phyloP scores from a whole-genome alignment of 2,888 invertebrate genomes.

The Eupithecia exiguata region DNA sequence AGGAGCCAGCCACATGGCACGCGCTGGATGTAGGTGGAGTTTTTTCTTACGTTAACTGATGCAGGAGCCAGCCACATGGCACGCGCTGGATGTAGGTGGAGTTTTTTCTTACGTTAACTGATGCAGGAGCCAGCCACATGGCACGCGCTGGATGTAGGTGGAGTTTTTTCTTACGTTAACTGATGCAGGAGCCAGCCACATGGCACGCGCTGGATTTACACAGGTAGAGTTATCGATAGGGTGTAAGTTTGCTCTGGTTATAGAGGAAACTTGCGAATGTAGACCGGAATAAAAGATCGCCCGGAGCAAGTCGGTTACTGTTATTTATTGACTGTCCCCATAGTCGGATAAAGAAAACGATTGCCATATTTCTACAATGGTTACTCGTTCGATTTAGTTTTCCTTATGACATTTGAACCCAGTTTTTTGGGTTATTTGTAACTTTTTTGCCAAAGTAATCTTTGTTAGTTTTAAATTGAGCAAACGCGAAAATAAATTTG shows the following conservation, averaged over 20 bases:
- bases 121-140: too few relatives aligned
- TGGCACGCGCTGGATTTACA: not conserved
- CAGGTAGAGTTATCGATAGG: constrained; percentile 32
- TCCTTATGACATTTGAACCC: constrained; percentile 25
- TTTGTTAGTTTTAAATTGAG: not conserved
- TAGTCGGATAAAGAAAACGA: constrained; percentile 38
- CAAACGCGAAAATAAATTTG: not conserved
- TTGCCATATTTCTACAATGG: constrained; percentile 38
- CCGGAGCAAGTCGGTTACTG: constrained; percentile 37
- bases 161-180: not conserved
- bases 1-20: too few relatives aligned
- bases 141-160: too few relatives aligned
- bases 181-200: not conserved
- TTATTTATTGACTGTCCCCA: constrained; percentile 45
- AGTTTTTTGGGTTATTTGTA: not conserved
- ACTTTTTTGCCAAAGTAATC: not conserved
- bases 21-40: too few relatives aligned
- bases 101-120: too few relatives aligned
- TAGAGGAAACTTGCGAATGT: constrained; percentile 37
- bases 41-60: too few relatives aligned
- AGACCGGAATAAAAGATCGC: constrained; percentile 37
- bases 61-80: too few relatives aligned
- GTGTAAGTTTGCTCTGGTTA: constrained; percentile 37
- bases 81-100: too few relatives aligned
- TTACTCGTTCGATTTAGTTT: constrained; percentile 34